Conservation (phyloP, 2,888 invertebrate genomes). For the Cerastis rubricosa region DNA sequence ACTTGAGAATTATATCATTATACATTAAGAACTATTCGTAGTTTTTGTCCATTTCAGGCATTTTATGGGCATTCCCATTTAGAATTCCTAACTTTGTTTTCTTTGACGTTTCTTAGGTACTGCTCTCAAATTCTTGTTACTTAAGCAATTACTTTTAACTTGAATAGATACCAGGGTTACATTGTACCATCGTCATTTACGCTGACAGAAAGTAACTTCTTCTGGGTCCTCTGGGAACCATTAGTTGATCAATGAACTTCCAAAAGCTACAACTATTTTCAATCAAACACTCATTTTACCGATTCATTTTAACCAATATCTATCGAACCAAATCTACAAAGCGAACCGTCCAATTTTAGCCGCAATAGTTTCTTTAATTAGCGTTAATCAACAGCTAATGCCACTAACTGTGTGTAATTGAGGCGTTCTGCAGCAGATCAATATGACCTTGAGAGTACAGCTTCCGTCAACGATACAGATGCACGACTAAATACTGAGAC, state of each 20-base stretch:
- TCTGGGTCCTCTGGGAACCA: not conserved
- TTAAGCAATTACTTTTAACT: no score
- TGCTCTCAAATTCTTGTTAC: no score
- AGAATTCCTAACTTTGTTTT: no score
- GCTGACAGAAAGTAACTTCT: not conserved
- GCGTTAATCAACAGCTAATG: conserved; percentile 42
- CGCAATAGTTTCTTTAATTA: conserved; percentile 46
- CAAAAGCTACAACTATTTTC: not conserved
- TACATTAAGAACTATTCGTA: no score
- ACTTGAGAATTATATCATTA: no score
- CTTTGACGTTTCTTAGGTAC: no score
- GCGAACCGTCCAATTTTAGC: conserved; percentile 21
- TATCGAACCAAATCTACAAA: conserved; percentile 12
- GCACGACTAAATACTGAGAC: conserved; percentile 20
- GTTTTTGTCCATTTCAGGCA: no score
- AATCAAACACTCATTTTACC: not conserved
- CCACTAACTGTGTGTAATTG: conserved; percentile 49
- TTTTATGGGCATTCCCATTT: no score
- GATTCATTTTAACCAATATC: not conserved
- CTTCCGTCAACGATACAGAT: conserved; percentile 32
- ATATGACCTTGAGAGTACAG: conserved; percentile 41
- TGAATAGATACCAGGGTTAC: no score
- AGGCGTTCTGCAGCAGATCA: conserved; percentile 31
- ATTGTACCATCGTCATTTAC: not conserved
- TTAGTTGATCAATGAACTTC: not conserved